Conservation (phyloP, 2,113 vertebrate species). For the Sander vitreus region DNA sequence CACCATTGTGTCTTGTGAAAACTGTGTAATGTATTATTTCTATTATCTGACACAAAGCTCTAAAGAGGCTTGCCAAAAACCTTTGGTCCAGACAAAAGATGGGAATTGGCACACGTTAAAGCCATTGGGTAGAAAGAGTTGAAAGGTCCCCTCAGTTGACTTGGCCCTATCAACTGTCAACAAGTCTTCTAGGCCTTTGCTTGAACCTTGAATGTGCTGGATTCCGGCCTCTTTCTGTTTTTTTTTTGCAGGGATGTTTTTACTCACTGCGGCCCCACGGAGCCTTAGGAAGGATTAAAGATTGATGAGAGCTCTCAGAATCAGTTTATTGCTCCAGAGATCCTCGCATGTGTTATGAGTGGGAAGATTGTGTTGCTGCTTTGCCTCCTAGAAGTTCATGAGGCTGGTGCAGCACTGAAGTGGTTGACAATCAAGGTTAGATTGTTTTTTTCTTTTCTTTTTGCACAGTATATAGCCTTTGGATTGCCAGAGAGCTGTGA, state of each 20-base stretch:
- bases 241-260: constrained; percentile 72
- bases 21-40: constrained; percentile 27
- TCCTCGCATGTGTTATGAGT: constrained; percentile 78
- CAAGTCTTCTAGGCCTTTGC: constrained; percentile 71
- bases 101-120: constrained; percentile 30
- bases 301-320: constrained; percentile 83
- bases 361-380: constrained; percentile 78
- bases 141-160: constrained; percentile 65
- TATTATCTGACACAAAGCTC: constrained; percentile 25
- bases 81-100: constrained; percentile 25
- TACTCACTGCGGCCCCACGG: constrained; percentile 64
- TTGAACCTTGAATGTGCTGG: constrained; percentile 74
- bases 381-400: constrained; percentile 72
- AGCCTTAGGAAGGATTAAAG: constrained; percentile 80
- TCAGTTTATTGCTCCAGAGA: constrained; percentile 82
- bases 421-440: constrained; percentile 79
- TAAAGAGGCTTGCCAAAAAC: constrained; percentile 4
- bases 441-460: constrained; percentile 39
- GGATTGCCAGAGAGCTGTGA: constrained; percentile 41
- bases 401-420: constrained; percentile 61
- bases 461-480: constrained; percentile 51
- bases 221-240: constrained; percentile 68
- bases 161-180: constrained; percentile 69
- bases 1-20: constrained; percentile 14
- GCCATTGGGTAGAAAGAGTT: constrained; percentile 39